Conservation (phyloP, 2,797 vertebrate genomes). For the Lagothrix lagotricha region DNA sequence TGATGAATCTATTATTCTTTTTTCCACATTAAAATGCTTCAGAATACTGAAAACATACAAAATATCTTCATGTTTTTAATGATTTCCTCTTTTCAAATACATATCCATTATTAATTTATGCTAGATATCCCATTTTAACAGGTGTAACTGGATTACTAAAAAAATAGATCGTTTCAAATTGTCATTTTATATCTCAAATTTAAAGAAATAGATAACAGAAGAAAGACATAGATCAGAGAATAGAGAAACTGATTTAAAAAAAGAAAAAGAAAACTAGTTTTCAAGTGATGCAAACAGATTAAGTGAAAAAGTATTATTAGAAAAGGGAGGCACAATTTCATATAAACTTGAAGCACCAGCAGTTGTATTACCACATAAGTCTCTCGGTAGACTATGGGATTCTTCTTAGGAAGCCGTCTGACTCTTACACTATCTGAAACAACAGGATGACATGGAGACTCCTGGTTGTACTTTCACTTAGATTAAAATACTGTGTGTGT, state of each 20-base stretch:
- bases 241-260: background rate
- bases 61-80: background rate
- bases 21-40: background rate
- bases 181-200: background rate
- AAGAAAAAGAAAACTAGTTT: background rate
- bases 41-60: background rate
- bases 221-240: background rate
- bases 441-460: background rate
- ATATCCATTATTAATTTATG: background rate
- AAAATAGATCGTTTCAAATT: constrained; percentile 7
- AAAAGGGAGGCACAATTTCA: background rate
- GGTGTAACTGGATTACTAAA: background rate
- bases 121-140: background rate
- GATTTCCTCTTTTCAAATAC: background rate
- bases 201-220: background rate
- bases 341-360: background rate
- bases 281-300: background rate
- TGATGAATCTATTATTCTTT: background rate
- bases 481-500: background rate
- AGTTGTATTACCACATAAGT: background rate
- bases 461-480: background rate
- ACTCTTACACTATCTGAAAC: constrained; percentile 5
- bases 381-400: background rate
- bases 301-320: background rate
- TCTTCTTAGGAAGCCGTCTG: background rate